Evolutionary conservation across 2,888 invertebrate genomes (phyloP).

Genomic region (Agelastica alni): DNA sequence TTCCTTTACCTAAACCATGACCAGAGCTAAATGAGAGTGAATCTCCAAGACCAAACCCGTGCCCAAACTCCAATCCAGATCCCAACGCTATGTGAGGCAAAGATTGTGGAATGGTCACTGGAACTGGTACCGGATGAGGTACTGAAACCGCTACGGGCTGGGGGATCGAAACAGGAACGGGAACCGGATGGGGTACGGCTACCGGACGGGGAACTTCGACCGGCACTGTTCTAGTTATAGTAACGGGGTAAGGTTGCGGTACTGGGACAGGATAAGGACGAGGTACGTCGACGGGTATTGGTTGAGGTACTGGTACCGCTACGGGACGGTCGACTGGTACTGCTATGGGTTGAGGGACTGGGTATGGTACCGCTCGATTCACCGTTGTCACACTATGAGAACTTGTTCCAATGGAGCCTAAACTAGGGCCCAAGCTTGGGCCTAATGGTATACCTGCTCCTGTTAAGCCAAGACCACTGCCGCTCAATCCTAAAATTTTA

Average conservation of each 20-base stretch:
- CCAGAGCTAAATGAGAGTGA: constrained; percentile 11
- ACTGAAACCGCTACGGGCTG: constrained; percentile 45
- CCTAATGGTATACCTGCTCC: too few species aligned
- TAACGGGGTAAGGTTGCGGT: constrained; percentile 52
- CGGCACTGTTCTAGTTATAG: constrained; percentile 56
- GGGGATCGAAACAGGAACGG: constrained; percentile 46
- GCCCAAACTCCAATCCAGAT: too few species aligned
- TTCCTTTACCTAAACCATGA: constrained; percentile 13
- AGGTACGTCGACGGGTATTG: constrained; percentile 52
- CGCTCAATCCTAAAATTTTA: constrained; percentile 21
- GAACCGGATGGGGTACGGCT: constrained; percentile 41
- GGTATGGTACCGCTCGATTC: constrained; percentile 60
- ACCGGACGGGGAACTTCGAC: constrained; percentile 47
- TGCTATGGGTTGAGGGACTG: constrained; percentile 58
- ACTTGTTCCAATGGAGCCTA: constrained; percentile 33
- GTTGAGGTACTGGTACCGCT: constrained; percentile 48
- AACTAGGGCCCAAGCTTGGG: too few species aligned
- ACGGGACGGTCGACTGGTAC: constrained; percentile 60
- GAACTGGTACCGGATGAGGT: constrained; percentile 44
- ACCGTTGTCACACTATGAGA: constrained; percentile 44
- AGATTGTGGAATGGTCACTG: constrained; percentile 40
- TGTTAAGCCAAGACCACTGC: constrained; percentile 33
- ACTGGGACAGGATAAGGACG: constrained; percentile 57
- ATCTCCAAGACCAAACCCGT: constrained; percentile 17
- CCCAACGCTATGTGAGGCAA: too few species aligned